Percentiles rank a stretch among this genome's conserved stretches.
These are phyloP conservation scores for Pachyseris speciosa DNA, from an alignment of 64 coral and sea anemone genomes.

Conservation along the genomic window DNA sequence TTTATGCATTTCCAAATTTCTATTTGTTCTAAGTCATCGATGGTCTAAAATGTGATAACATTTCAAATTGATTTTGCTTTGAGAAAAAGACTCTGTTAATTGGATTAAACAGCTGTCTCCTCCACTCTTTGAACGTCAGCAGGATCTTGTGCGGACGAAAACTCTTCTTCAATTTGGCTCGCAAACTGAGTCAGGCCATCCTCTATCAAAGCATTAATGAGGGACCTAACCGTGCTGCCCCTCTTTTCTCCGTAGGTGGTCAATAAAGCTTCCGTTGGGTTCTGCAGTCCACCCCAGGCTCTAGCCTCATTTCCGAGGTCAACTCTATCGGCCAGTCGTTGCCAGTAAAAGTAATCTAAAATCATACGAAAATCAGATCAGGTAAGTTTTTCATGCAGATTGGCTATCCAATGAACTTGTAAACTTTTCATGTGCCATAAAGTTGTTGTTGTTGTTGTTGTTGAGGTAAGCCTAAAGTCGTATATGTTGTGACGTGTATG, in stretches of 20 bases:
- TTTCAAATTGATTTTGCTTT: too few species aligned
- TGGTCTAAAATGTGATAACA: too few species aligned
- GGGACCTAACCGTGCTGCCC: background rate
- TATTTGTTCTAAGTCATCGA: too few species aligned
- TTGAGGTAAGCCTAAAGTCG: too few species aligned
- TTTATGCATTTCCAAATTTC: too few species aligned
- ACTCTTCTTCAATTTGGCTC: background rate
- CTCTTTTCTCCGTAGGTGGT: background rate
- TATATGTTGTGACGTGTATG: too few species aligned
- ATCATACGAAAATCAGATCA: background rate
- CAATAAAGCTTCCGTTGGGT: background rate
- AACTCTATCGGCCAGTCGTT: background rate
- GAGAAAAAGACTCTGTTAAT: background rate
- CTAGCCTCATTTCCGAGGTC: background rate
- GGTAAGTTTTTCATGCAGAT: background rate
- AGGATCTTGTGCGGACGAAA: too few species aligned
- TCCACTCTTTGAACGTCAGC: too few species aligned
- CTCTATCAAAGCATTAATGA: background rate
- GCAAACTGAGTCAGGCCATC: background rate
- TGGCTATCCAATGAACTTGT: too few species aligned
- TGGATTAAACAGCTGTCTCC: background rate
- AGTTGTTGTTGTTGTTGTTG: too few species aligned
- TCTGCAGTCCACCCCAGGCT: background rate
- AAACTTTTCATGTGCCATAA: too few species aligned
- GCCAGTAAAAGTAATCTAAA: background rate